These are phyloP conservation scores for Scolopax bukidnonensis DNA, from an alignment of 2,797 vertebrate species.

Conservation along the genomic window DNA sequence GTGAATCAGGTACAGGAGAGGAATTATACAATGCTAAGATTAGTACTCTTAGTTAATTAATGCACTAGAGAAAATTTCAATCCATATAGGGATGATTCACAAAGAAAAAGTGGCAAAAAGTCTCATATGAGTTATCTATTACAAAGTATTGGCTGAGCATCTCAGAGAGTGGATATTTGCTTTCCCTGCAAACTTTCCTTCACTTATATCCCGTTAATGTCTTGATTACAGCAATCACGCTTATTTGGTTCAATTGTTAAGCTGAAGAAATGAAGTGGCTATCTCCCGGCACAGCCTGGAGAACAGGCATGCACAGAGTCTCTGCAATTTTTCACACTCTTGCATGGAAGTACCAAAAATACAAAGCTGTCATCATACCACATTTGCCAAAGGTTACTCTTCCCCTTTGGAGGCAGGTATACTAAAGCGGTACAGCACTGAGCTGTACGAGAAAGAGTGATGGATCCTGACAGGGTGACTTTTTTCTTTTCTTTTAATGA, in stretches of 20 bases:
- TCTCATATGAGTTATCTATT: neutral
- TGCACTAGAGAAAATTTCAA: neutral
- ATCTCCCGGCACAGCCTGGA: neutral
- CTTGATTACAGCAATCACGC: neutral
- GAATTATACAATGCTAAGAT: neutral
- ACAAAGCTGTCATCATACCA: neutral
- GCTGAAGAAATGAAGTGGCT: neutral
- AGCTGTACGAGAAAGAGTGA: neutral
- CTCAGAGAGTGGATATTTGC: neutral
- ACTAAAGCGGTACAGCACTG: neutral
- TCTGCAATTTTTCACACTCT: neutral
- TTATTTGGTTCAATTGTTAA: neutral
- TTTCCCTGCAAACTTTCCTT: neutral
- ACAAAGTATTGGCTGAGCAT: neutral
- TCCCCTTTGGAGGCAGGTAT: neutral
- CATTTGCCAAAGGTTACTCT: neutral
- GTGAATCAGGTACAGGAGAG: neutral
- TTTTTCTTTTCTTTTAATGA: neutral
- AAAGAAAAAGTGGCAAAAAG: neutral
- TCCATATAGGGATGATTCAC: neutral
- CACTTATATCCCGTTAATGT: neutral
- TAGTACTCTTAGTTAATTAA: neutral
- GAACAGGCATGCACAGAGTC: neutral
- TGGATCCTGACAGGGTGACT: neutral
- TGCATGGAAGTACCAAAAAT: neutral